These are phyloP conservation scores for Fragum whitleyi DNA, from an alignment of 2,888 invertebrate genomes.

Conservation along the genomic window DNA sequence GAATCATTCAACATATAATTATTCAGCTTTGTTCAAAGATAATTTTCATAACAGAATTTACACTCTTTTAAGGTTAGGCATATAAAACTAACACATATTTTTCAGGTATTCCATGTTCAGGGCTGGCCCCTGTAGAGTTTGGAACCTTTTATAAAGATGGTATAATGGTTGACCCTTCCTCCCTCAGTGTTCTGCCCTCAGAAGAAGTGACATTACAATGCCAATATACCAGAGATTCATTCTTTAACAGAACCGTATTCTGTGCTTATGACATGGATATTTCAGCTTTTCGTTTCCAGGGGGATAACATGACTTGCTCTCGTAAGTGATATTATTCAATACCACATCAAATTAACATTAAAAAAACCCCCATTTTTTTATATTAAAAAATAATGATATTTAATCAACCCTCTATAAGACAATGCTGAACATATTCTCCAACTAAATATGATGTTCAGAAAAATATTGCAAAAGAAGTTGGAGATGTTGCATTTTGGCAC, in stretches of 20 bases:
- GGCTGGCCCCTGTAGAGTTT: not conserved
- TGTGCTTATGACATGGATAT: conserved; percentile 45
- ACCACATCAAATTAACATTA: not conserved
- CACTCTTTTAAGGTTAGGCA: no score
- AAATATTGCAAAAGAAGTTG: no score
- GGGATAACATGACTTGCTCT: conserved; percentile 58
- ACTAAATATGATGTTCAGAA: no score
- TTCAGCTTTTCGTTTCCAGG: conserved; percentile 50
- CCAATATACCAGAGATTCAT: conserved; percentile 36
- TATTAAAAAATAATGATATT: no score
- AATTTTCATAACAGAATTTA: no score
- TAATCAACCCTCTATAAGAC: no score
- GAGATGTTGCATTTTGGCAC: no score
- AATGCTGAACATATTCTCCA: no score
- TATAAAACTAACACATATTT: no score
- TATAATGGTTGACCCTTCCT: not conserved
- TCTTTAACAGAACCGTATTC: conserved; percentile 50
- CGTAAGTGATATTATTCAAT: conserved; percentile 54
- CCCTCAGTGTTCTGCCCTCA: conserved; percentile 24
- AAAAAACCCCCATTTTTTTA: no score
- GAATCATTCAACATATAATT: no score
- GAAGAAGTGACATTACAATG: conserved; percentile 58
- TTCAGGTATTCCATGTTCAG: conserved; percentile 24
- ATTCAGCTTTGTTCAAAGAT: no score
- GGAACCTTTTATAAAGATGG: conserved; percentile 15